Base-by-base conservation (phyloP, 1,140 invertebrate genomes). In the Pseudachorutes palmiensis region DNA sequence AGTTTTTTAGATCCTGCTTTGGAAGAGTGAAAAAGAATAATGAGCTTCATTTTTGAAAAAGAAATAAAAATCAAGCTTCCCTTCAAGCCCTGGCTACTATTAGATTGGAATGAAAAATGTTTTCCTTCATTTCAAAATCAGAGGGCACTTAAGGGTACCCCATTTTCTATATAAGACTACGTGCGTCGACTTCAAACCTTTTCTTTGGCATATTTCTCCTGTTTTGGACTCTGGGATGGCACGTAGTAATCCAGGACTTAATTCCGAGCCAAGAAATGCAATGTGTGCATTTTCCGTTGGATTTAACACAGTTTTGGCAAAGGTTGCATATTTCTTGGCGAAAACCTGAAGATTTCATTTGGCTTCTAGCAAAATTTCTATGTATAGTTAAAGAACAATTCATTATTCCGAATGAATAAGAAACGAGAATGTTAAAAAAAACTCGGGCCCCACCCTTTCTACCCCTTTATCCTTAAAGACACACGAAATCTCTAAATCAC, bases 401-500 rank as follows among this genome's bases (percentile, higher is more conserved):
- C n/a, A n/a, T n/a, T n/a, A n/a, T n/a, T n/a, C n/a, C n/a, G n/a
- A n/a, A n/a, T 64, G 62, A 30, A 51, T 29, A 29, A 32, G 22
- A 49, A 64, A n/a, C 22, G 26, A 64, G 32, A 51, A 31, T 32
- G 14, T 51, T 49, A 64, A 51, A 28, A 22, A 2, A 64, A 49
- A 14, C 48, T 29, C 24, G 51, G 41, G 41, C 62, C 24, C n/a
- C 51, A 49, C 62, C 14, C 45, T 64, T 48, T 28, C 51, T 9
- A 22, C 51, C 51, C 32, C 51, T 49, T 2, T 48, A 49, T 51
- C 41, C 30, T 64, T 16, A 19, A 62, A 64, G 51, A 64, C 48
- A 64, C 24, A 64, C 48, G 28, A 64, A 30, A 70, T 64, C 64
- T 70, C 45, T 69, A 70, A 70, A 70, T 70, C 68, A 70, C 64